phyloP scores from a whole-genome alignment of 2,797 vertebrate genomes.

The Oreortyx pictus region DNA sequence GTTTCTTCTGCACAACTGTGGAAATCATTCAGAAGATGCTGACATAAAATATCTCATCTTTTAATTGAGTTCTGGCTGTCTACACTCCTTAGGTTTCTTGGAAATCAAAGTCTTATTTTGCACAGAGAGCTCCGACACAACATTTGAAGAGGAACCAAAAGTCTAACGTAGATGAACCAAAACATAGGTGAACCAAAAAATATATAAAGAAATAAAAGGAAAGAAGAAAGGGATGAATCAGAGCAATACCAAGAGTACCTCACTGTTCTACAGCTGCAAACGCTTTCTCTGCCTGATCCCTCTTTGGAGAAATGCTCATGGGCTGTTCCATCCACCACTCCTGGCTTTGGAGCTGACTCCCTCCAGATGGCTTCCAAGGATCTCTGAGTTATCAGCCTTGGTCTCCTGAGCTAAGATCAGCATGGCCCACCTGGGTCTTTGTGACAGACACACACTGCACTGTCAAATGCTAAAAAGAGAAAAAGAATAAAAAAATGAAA shows the following conservation, averaged over 20 bases:
- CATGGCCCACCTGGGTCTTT: not conserved
- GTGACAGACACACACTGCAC: not conserved
- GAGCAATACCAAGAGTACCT: constrained; percentile 28
- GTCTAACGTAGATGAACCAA: not conserved
- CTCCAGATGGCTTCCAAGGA: not conserved
- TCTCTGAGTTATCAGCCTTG: not conserved
- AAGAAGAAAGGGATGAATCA: not conserved
- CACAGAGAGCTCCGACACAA: not conserved
- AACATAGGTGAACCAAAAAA: not conserved
- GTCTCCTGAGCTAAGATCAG: not conserved
- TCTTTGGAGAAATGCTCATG: not conserved
- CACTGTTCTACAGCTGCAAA: not conserved
- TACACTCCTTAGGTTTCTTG: not conserved
- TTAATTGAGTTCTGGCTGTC: not conserved
- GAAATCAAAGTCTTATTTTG: not conserved
- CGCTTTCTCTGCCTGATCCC: not conserved
- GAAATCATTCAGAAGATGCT: not conserved
- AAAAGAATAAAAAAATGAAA: not conserved
- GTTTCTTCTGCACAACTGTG: not conserved
- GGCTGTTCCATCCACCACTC: not conserved
- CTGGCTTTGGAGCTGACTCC: not conserved
- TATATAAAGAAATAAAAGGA: not conserved
- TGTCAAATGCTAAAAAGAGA: not conserved
- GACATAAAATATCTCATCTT: not conserved
- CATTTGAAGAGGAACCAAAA: not conserved